Evolutionary conservation across 2,797 vertebrate genomes (phyloP).

Genomic region (Heterohyrax brucei): DNA sequence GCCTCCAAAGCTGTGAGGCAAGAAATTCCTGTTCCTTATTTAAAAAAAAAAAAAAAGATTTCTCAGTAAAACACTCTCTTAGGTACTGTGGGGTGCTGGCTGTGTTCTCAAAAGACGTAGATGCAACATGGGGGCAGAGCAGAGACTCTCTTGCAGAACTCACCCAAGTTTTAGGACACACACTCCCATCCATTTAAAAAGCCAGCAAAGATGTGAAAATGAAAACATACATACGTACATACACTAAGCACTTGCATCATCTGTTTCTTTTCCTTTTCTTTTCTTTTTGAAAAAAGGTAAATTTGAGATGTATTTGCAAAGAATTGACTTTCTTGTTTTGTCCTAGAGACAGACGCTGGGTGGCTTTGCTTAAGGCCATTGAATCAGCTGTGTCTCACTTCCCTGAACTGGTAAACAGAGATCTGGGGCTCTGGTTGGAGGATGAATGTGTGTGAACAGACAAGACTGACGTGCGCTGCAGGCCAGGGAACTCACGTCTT

Average conservation of each 20-base stretch:
- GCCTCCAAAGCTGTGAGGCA: too few species aligned
- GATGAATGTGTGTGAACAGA: background rate
- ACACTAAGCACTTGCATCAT: background rate
- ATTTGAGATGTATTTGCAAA: background rate
- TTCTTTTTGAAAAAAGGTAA: background rate
- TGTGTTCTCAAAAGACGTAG: background rate
- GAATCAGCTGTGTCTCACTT: background rate
- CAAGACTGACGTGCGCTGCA: background rate
- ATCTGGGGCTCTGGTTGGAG: background rate
- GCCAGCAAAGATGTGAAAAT: background rate
- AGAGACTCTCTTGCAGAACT: background rate
- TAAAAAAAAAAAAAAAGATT: too few species aligned
- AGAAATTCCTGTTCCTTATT: too few species aligned
- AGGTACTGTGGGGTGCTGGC: background rate
- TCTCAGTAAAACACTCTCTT: background rate
- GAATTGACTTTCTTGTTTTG: background rate
- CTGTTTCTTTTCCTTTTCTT: conserved; percentile 26
- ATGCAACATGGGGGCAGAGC: background rate
- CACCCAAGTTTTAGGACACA: background rate
- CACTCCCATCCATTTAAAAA: background rate
- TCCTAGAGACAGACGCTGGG: background rate
- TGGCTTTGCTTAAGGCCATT: background rate
- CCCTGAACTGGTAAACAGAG: fast-evolving
- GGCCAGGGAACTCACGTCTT: background rate
- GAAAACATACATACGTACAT: background rate